Conservation (phyloP, 2,113 vertebrate genomes). For the Candoia aspera region DNA sequence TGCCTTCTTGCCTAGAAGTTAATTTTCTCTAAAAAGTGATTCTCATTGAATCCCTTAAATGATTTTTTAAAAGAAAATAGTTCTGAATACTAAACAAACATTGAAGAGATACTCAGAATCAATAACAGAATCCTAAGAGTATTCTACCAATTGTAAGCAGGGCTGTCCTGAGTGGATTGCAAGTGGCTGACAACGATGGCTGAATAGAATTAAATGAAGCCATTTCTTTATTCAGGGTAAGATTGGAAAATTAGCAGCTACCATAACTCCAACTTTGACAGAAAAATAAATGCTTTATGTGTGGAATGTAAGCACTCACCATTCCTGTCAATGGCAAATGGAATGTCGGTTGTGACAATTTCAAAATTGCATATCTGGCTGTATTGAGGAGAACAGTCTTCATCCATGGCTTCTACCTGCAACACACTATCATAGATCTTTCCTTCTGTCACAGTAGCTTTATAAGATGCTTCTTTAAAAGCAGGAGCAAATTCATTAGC, state of each 20-base stretch:
- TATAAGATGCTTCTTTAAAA: conserved; percentile 88
- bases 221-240: background rate
- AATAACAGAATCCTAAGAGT: background rate
- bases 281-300: background rate
- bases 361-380: conserved; percentile 99
- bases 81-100: background rate
- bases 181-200: background rate
- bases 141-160: no score
- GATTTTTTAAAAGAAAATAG: background rate
- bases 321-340: conserved; percentile 96
- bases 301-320: conserved; percentile 77
- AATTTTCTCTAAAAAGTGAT: background rate
- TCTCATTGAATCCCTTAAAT: background rate
- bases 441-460: conserved; percentile 86
- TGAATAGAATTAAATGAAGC: background rate
- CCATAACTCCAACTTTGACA: background rate
- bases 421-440: conserved; percentile 96
- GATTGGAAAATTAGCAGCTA: background rate
- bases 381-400: conserved; percentile 96
- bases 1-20: background rate
- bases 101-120: background rate
- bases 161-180: background rate
- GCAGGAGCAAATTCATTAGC: conserved; percentile 93
- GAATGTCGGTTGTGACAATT: conserved; percentile 85
- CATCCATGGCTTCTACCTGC: conserved; percentile 92